Evolutionary conservation across 2,888 invertebrate genomes (phyloP).

Genomic region (Zaprionus obscuricornis): DNA sequence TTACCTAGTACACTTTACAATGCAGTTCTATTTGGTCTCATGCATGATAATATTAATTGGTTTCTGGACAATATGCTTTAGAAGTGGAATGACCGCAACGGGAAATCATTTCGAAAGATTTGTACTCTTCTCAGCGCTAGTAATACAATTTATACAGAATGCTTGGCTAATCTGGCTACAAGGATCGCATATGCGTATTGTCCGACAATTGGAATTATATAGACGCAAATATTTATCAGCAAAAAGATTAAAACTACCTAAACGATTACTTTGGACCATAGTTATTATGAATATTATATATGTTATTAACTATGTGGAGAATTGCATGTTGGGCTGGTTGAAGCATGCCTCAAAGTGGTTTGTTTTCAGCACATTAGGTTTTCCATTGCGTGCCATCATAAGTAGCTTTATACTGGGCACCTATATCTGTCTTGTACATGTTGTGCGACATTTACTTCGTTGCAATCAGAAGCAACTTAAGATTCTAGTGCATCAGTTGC

Average conservation of each 20-base stretch:
- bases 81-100: constrained; percentile 42
- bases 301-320: constrained; percentile 38
- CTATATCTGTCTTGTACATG: constrained; percentile 54
- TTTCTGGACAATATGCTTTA: constrained; percentile 43
- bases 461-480: constrained; percentile 44
- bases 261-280: constrained; percentile 39
- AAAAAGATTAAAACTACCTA: constrained; percentile 32
- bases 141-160: constrained; percentile 56
- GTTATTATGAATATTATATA: constrained; percentile 41
- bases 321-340: constrained; percentile 35
- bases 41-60: constrained; percentile 38
- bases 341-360: constrained; percentile 28
- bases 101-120: constrained; percentile 63
- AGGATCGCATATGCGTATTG: constrained; percentile 48
- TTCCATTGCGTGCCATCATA: constrained; percentile 50
- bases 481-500: constrained; percentile 26
- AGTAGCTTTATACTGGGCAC: constrained; percentile 54
- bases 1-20: constrained; percentile 43
- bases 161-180: constrained; percentile 63
- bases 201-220: constrained; percentile 50
- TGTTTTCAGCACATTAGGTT: constrained; percentile 43
- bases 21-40: constrained; percentile 49
- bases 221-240: constrained; percentile 32
- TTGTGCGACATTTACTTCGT: constrained; percentile 40
- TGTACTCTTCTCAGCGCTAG: constrained; percentile 47